phyloP scores from a whole-genome alignment of 2,888 invertebrate species.

The Caenorhabditis japonica region DNA sequence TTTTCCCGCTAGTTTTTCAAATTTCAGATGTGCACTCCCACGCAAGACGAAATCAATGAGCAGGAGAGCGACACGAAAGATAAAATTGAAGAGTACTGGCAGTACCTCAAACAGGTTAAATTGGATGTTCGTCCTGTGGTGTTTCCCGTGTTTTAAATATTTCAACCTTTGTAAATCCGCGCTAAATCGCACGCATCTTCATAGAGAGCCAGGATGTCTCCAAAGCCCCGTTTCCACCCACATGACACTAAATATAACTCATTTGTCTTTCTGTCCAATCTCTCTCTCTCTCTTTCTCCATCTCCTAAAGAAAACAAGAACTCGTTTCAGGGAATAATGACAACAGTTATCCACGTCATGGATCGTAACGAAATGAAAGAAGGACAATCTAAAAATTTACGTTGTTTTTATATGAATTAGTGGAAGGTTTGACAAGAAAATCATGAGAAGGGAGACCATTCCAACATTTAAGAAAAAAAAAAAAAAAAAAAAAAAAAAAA shows the following conservation, averaged over 20 bases:
- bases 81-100: slow-evolving; percentile 70
- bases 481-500: too few relatives aligned
- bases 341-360: slow-evolving; percentile 70
- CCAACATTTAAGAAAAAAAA: too few relatives aligned
- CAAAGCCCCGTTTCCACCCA: too few relatives aligned
- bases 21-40: slow-evolving; percentile 73
- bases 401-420: too few relatives aligned
- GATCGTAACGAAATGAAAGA: slow-evolving; percentile 60
- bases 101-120: slow-evolving; percentile 70
- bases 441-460: too few relatives aligned
- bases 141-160: too few relatives aligned
- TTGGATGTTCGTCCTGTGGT: slow-evolving; percentile 47
- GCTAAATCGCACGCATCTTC: too few relatives aligned
- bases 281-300: not conserved
- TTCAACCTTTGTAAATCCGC: too few relatives aligned
- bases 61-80: slow-evolving; percentile 60
- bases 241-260: too few relatives aligned
- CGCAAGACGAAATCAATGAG: slow-evolving; percentile 55
- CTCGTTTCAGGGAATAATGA: slow-evolving; percentile 65
- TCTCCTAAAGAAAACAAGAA: not conserved
- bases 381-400: not conserved
- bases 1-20: too few relatives aligned
- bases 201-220: too few relatives aligned
- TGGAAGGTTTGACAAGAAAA: too few relatives aligned
- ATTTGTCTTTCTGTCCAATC: not conserved